A percentile compares a stretch with the other conserved stretches of the same genome.
Evolutionary conservation across 2,797 vertebrate species (phyloP).

Genomic region (Liparis tanakae): DNA sequence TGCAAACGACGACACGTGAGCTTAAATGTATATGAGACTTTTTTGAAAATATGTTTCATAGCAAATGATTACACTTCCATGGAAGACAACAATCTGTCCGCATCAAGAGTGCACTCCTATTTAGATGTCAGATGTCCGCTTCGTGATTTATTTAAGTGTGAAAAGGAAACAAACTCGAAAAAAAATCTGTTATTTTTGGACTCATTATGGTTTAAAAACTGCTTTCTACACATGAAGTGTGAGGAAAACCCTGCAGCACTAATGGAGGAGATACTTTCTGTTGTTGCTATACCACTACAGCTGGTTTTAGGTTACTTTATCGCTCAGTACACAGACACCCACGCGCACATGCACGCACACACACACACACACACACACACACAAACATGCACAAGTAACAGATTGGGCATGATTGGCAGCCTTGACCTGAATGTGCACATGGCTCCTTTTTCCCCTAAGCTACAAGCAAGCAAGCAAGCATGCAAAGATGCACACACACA

Average conservation of each 20-base stretch:
- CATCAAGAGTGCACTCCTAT: neutral
- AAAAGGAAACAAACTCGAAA: neutral
- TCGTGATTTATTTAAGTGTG: neutral
- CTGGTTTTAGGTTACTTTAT: constrained; percentile 51
- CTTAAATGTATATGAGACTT: neutral
- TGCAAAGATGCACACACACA: constrained; percentile 34
- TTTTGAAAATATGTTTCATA: neutral
- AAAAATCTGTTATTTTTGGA: neutral
- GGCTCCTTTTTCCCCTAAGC: constrained; percentile 61
- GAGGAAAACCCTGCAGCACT: constrained; percentile 25
- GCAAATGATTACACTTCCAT: neutral
- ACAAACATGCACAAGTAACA: constrained; percentile 31
- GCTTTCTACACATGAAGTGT: neutral
- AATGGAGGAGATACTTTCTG: constrained; percentile 35
- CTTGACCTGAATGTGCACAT: constrained; percentile 80
- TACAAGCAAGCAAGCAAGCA: constrained; percentile 32
- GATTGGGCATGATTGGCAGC: constrained; percentile 80
- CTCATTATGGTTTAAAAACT: neutral
- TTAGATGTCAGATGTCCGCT: neutral
- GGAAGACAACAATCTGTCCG: neutral
- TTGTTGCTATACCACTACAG: neutral
- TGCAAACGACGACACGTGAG: neutral
- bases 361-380: constrained; percentile 14
- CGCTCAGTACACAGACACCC: constrained; percentile 30
- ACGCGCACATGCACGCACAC: constrained; percentile 14